Conservation (phyloP, 2,888 invertebrate species). For the Shargacucullia verbasci region DNA sequence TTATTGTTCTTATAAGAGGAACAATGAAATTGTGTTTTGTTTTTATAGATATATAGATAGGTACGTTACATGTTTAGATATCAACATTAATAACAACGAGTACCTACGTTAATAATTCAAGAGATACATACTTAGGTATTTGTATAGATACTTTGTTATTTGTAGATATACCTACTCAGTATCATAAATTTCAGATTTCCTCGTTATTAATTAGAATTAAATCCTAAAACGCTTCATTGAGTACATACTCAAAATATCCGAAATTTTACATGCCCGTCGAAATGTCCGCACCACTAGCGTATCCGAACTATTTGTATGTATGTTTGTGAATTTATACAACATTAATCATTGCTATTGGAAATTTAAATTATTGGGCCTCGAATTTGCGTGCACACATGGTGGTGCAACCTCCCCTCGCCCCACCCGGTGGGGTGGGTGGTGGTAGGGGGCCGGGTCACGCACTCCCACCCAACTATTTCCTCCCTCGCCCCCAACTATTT, state of each 20-base stretch:
- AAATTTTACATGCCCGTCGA: conserved; percentile 24
- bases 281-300: conserved; percentile 12
- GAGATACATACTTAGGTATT: too few species aligned
- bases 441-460: conserved; percentile 75
- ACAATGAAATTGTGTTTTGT: too few species aligned
- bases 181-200: too few species aligned
- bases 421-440: conserved; percentile 55
- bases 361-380: conserved; percentile 87
- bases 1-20: too few species aligned
- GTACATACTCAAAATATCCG: not conserved
- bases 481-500: conserved; percentile 82
- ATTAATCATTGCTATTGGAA: conserved; percentile 85
- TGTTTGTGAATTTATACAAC: conserved; percentile 75
- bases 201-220: too few species aligned
- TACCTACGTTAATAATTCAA: too few species aligned
- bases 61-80: too few species aligned
- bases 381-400: conserved; percentile 87
- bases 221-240: too few species aligned
- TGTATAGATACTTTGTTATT: too few species aligned
- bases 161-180: too few species aligned
- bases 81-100: too few species aligned
- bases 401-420: conserved; percentile 68
- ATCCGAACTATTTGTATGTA: conserved; percentile 37
- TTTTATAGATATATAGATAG: too few species aligned
- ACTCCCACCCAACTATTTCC: conserved; percentile 77